Evolutionary conservation across 2,888 invertebrate species (phyloP), one percentile per base, ranked within the genome.

Genomic region (Drosophila meridionalis): DNA sequence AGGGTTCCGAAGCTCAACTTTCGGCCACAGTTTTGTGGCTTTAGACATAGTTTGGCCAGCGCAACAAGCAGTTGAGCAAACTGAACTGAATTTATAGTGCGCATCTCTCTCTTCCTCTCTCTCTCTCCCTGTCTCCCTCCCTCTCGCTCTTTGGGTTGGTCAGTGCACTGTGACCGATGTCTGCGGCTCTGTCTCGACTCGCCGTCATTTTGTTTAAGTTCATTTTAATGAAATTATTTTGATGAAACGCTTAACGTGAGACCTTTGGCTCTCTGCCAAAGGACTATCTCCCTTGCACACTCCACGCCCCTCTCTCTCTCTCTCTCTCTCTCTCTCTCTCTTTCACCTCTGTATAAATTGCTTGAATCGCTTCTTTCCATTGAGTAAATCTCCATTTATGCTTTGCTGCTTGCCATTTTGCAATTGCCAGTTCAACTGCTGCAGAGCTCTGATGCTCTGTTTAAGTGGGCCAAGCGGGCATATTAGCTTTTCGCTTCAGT

Each of bases 201-300:
- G 34, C 20, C 52, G 7, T 36, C 50, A 40, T 38, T 26, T 55
- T 38, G 14, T 38, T 38, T 38, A 74, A 66, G 59, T 74, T 77
- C 20, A 48, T 75, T 75, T 74, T 74, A 66, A 79, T 64, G 52
- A 52, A 52, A 52, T 52, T 52, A 52, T 52, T 52, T 52, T 52
- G 52, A 52, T 52, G 34, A 52, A 52, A 52, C 45, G 67, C 68
- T 76, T 63, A 63, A 57, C 76, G 56, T 73, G 43, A 47, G 53
- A 38, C 47, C 36, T 59, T 74, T 60, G 56, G 76, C 69, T 7
- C 14, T 42, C 42, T 40, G 60, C 60, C 60, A 59, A 47, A 9
- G 12, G 52, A 26, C 57, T 30, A 47, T 8, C n/a, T 2, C 9
- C 7, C 11, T 30, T 6, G 4, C 36, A 7, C 28, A 9, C 38